phyloP scores from a whole-genome alignment of 2,113 vertebrate genomes.

The Hemicordylus capensis region DNA sequence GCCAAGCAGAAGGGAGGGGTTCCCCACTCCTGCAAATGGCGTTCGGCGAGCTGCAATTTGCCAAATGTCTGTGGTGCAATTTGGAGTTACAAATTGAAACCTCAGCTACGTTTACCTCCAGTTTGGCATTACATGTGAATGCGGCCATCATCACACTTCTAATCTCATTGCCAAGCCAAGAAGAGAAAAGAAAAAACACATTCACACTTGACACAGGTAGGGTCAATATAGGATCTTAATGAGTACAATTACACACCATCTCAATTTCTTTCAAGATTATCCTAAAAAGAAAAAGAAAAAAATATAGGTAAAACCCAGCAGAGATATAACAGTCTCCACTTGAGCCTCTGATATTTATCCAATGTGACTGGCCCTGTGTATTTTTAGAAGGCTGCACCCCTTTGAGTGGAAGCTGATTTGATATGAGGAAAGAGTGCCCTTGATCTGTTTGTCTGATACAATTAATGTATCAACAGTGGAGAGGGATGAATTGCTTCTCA shows the following conservation, averaged over 20 bases:
- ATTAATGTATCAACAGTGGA: slow-evolving; percentile 3
- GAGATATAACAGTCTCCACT: background rate
- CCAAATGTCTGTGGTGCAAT: too few species aligned
- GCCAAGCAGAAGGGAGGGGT: too few species aligned
- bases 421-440: slow-evolving; percentile 40
- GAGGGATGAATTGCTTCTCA: background rate
- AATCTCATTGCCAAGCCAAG: background rate
- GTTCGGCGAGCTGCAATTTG: too few species aligned
- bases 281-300: too few species aligned
- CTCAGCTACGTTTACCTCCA: too few species aligned
- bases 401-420: slow-evolving; percentile 47
- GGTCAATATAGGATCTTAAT: background rate
- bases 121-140: too few species aligned
- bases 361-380: slow-evolving; percentile 2
- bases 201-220: background rate
- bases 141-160: too few species aligned
- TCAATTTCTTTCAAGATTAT: background rate
- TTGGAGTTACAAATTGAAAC: too few species aligned
- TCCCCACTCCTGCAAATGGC: too few species aligned
- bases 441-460: slow-evolving; percentile 49
- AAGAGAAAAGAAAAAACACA: background rate
- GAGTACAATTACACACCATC: background rate
- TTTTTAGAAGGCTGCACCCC: slow-evolving; percentile 48
- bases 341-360: background rate
- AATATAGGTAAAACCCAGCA: background rate